Evolutionary conservation across 2,113 vertebrate genomes (phyloP), one percentile per base, ranked within the genome.

Genomic region (Thamnophis sirtalis): DNA sequence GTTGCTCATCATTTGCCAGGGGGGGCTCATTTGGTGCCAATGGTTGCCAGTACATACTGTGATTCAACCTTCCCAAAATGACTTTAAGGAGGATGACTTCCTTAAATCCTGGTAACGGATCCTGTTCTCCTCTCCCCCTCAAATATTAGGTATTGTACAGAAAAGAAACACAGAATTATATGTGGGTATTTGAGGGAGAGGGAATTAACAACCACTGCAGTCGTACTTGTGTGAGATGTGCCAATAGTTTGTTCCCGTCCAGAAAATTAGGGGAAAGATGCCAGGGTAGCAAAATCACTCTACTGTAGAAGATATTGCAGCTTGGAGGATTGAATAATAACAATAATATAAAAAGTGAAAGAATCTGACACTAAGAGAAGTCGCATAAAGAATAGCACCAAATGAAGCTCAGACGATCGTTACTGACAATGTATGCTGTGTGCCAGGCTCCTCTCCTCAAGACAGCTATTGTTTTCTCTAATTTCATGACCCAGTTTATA

Each of bases 391-490:
- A 11, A 93, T 92, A 33, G 19, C 21, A 60, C 9, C 58, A 56
- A 86, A 56, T 15, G 60, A 94, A 88, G 80, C 87, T 89, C 55
- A 68, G 89, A 87, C 33, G 0, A 0, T 84, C 90, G 53, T 88
- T 53, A 85, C 5, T 90, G 58, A 93, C 91, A 49, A 88, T 92
- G 91, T 91, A 80, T 91, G 88, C 89, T 91, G 55, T 85, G 50
- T 91, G 86, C 84, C 93, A 95, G 84, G 86, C 90, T 91, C 55
- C 21, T 91, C 93, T 92, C 88, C 92, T 92, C 94, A 94, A 94
- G 94, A 94, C 38, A 94, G 93, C 9, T 85, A 68, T 94, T 95
- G 94, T 90, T 94, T 94, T 95, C 50, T 91, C 84, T 89, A 84
- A 48, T 94, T 94, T 92, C 89, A 86, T 63, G 94, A 93, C 7